Evolutionary conservation across 2,113 vertebrate species (phyloP).

Genomic region (Hyla sarda): DNA sequence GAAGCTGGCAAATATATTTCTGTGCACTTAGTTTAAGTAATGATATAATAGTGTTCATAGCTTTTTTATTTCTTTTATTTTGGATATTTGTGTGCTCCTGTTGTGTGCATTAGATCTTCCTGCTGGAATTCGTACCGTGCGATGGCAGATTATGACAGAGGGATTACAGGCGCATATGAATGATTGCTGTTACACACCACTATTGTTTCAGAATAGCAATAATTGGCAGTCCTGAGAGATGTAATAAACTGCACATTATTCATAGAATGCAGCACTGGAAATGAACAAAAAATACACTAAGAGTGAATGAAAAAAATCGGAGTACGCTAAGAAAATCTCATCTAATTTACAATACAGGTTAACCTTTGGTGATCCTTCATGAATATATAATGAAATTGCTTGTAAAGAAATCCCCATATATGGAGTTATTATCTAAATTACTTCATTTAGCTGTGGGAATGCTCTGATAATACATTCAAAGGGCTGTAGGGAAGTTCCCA

Average conservation of each 20-base stretch:
- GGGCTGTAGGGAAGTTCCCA: not conserved
- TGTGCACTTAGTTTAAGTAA: not conserved
- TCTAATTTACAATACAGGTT: not conserved
- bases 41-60: not conserved
- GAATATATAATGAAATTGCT: not conserved
- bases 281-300: not conserved
- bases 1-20: not conserved
- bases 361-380: not conserved
- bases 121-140: not conserved
- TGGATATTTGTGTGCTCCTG: not conserved
- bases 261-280: not conserved
- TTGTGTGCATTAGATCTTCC: conserved; percentile 18
- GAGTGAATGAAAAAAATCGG: not conserved
- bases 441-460: not conserved
- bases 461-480: not conserved
- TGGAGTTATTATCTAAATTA: not conserved
- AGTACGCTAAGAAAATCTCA: not conserved
- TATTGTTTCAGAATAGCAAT: conserved; percentile 20
- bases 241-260: not conserved
- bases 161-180: conserved; percentile 15
- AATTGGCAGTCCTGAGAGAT: not conserved
- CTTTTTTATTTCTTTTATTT: not conserved
- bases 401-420: not conserved
- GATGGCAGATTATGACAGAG: not conserved
- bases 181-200: conserved; percentile 8